Percentiles rank a stretch among this genome's conserved stretches.
phyloP scores from a whole-genome alignment of 2,113 vertebrate species.

The Xenopus laevis region DNA sequence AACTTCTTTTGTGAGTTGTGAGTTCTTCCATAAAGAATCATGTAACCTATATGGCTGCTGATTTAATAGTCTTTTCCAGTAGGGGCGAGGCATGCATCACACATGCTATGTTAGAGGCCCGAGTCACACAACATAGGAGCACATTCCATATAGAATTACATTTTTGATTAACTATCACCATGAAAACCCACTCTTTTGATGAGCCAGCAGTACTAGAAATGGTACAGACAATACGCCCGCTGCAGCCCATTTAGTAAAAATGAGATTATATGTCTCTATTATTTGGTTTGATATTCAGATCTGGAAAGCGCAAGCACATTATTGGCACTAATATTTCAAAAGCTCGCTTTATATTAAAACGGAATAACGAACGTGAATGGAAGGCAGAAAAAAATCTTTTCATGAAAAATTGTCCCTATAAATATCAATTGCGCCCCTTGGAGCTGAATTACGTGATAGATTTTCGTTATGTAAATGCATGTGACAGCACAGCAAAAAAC shows the following conservation, averaged over 20 bases:
- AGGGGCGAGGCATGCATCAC: neutral
- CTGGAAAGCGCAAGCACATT: too few relatives aligned
- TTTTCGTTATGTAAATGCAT: too few relatives aligned
- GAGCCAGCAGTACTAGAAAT: neutral
- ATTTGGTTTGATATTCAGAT: neutral
- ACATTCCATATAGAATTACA: slow-evolving; percentile 40
- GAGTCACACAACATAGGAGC: slow-evolving; percentile 8
- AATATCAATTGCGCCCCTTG: too few relatives aligned
- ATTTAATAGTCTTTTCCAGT: neutral
- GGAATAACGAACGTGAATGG: too few relatives aligned
- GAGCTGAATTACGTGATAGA: too few relatives aligned
- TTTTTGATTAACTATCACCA: neutral
- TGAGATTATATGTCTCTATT: slow-evolving; percentile 17
- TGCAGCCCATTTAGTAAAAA: slow-evolving; percentile 23
- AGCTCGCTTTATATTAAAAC: too few relatives aligned
- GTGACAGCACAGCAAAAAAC: too few relatives aligned
- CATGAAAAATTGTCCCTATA: too few relatives aligned
- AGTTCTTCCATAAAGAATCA: slow-evolving; percentile 1
- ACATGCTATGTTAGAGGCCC: slow-evolving; percentile 5
- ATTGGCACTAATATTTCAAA: too few relatives aligned
- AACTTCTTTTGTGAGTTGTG: slow-evolving; percentile 27
- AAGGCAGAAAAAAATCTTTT: too few relatives aligned
- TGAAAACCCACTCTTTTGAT: neutral
- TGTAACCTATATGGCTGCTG: slow-evolving; percentile 4
- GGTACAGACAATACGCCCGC: slow-evolving; percentile 21